These are phyloP conservation scores for Cyprinodon brontotheroides DNA, from an alignment of 2,113 vertebrate genomes.

Conservation along the genomic window DNA sequence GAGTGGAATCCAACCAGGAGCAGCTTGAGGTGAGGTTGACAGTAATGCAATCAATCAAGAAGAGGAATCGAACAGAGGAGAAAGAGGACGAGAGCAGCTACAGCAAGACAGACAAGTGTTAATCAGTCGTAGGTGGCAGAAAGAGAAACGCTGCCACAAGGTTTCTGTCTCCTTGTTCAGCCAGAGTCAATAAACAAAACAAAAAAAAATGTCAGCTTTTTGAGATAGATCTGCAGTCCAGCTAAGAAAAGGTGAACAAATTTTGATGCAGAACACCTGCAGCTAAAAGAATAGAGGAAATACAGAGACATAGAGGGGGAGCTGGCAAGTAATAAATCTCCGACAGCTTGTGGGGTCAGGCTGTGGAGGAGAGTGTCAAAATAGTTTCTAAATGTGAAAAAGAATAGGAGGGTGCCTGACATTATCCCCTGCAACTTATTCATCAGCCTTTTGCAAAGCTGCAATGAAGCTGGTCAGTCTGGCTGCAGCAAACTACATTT, in stretches of 20 bases:
- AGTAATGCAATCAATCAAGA: conserved; percentile 44
- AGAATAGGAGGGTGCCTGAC: conserved; percentile 49
- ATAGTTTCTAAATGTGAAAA: conserved; percentile 64
- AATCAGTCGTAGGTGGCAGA: background rate
- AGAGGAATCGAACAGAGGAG: conserved; percentile 19
- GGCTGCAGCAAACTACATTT: conserved; percentile 33
- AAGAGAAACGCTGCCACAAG: conserved; percentile 4
- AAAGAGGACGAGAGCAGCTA: background rate
- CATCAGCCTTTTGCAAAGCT: conserved; percentile 55
- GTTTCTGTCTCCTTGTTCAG: conserved; percentile 28
- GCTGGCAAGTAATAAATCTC: conserved; percentile 69
- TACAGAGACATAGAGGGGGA: conserved; percentile 25
- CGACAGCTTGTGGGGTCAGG: conserved; percentile 65
- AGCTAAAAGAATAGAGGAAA: conserved; percentile 51
- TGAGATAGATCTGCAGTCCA: conserved; percentile 50
- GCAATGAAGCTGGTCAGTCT: conserved; percentile 44
- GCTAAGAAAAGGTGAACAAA: conserved; percentile 54
- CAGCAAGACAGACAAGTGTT: background rate
- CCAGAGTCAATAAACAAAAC: conserved; percentile 48
- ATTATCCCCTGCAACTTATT: conserved; percentile 53
- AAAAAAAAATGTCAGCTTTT: conserved; percentile 37
- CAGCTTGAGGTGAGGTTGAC: conserved; percentile 28
- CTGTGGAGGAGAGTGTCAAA: conserved; percentile 61
- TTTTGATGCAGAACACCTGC: conserved; percentile 66
- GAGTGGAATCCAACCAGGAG: conserved; percentile 39